Percentiles rank a stretch among this genome's conserved stretches.
Evolutionary conservation across 2,113 vertebrate species (phyloP).

Genomic region (Catharus bicknelli): DNA sequence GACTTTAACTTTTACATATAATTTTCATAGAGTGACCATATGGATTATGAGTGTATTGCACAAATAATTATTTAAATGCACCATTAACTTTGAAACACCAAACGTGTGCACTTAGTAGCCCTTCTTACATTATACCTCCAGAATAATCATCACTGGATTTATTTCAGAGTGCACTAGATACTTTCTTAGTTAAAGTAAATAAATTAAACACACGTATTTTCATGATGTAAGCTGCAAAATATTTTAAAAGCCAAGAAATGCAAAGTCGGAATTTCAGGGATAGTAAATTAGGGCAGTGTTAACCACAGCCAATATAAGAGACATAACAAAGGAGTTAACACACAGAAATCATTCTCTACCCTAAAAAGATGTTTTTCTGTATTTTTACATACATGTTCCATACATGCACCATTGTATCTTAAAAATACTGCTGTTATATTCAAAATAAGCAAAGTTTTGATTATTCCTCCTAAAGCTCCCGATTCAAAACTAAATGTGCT

Average conservation of each 20-base stretch:
- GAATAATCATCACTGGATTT: neutral
- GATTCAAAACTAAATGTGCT: neutral
- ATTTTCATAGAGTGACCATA: neutral
- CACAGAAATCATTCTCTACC: neutral
- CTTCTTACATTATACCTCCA: neutral
- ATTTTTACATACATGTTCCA: neutral
- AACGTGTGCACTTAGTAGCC: fast-evolving
- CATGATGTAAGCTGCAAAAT: neutral
- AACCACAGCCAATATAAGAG: neutral
- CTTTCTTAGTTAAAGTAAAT: neutral
- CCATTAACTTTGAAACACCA: neutral
- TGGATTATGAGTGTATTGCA: neutral
- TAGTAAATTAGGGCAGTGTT: neutral
- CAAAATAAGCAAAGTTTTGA: neutral
- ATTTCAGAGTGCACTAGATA: neutral
- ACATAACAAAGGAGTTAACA: neutral
- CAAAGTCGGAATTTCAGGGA: neutral
- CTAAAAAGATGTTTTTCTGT: neutral
- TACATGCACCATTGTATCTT: neutral
- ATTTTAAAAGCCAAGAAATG: neutral
- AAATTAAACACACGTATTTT: neutral
- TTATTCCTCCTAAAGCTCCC: neutral
- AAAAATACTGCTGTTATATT: neutral
- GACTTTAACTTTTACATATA: neutral
- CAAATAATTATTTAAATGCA: neutral